Evolutionary conservation across 1,140 invertebrate species (phyloP).

Genomic region (Papilio helenus): DNA sequence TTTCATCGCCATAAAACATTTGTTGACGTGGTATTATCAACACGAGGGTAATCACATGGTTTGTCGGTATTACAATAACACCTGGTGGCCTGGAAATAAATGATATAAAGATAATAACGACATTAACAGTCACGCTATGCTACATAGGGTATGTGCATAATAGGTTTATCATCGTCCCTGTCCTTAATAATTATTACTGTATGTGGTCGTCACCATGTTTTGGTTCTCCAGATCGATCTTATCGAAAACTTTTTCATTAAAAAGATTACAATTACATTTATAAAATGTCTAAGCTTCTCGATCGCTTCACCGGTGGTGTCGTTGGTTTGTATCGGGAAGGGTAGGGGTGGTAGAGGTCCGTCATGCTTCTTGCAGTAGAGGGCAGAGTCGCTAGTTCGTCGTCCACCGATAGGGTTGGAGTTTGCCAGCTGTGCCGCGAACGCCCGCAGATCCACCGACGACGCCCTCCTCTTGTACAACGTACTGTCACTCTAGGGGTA

Average conservation of each 20-base stretch:
- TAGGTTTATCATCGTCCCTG: too few relatives aligned
- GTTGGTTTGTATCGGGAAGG: constrained; percentile 55
- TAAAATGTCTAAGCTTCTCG: constrained; percentile 63
- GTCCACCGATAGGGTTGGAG: constrained; percentile 39
- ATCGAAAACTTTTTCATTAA: too few relatives aligned
- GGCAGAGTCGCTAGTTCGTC: constrained; percentile 30
- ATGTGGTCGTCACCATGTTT: too few relatives aligned
- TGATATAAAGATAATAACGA: background rate
- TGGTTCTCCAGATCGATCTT: too few relatives aligned
- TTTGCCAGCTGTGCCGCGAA: constrained; percentile 31
- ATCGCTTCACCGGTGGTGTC: constrained; percentile 60
- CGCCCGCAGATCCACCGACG: constrained; percentile 52
- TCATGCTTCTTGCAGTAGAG: constrained; percentile 22
- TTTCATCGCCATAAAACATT: constrained; percentile 10
- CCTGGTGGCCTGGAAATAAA: constrained; percentile 4
- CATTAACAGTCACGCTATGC: background rate
- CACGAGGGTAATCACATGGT: background rate
- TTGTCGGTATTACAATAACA: constrained; percentile 11
- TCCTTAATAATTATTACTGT: too few relatives aligned
- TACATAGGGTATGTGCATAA: background rate
- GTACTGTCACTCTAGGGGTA: constrained; percentile 67
- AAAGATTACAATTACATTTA: constrained; percentile 50
- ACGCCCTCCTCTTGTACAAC: constrained; percentile 43
- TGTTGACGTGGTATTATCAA: background rate
- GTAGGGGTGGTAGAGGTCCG: background rate